Conservation (phyloP, 2,113 vertebrate genomes). For the Climacteris rufus region DNA sequence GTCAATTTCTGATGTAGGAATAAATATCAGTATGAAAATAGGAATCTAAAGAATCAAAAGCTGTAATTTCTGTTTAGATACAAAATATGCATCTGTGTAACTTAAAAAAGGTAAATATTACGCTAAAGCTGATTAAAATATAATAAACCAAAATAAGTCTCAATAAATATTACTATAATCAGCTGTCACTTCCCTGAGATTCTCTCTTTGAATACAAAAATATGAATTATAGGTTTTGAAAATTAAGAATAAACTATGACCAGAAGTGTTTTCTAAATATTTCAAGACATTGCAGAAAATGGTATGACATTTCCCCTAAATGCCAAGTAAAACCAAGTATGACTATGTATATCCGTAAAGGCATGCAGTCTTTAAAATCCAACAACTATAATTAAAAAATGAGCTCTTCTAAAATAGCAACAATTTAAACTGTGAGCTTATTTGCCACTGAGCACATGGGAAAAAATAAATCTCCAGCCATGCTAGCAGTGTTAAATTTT, state of each 20-base stretch:
- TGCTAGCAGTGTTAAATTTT: slow-evolving; percentile 13
- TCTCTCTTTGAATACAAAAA: not conserved
- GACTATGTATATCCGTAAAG: not conserved
- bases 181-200: not conserved
- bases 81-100: not conserved
- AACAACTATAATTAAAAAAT: not conserved
- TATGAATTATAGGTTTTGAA: not conserved
- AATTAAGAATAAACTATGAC: not conserved
- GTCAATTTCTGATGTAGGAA: not conserved
- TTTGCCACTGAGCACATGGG: not conserved
- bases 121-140: not conserved
- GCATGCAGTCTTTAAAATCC: not conserved
- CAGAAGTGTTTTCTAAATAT: not conserved
- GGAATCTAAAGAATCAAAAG: not conserved
- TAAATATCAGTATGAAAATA: not conserved
- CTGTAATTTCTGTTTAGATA: not conserved
- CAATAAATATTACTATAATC: not conserved
- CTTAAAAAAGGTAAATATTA: not conserved
- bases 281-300: not conserved
- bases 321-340: not conserved
- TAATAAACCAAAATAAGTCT: not conserved
- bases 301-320: not conserved
- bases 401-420: slow-evolving; percentile 28
- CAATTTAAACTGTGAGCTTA: not conserved
- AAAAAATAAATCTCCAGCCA: not conserved